Evolutionary conservation across 2,888 invertebrate species (phyloP), one percentile per base, ranked within the genome.

Genomic region (Gortyna flavago): DNA sequence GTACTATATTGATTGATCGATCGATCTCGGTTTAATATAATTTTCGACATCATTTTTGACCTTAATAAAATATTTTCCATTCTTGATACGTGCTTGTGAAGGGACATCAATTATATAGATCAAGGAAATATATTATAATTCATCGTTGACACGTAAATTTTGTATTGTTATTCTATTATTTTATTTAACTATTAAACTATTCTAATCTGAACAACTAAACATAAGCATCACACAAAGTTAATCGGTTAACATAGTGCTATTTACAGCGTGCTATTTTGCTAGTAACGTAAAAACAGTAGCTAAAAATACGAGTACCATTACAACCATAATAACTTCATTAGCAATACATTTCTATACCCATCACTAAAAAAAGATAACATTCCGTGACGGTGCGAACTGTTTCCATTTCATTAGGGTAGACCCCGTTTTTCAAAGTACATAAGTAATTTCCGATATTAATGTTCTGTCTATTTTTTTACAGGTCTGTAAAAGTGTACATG

Each of bases 91-190:
- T 38, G 62, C 41, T 72, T 29, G 57, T 29, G 7, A 72, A 72
- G 72, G 69, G 75, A 75, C 44, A 80, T 78, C 25, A 81, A 78
- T 75, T 81, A 85, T 69, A 51, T 81, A 75, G 70, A 85, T 81
- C 70, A 72, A 81, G 62, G 57, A 77, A 85, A 77, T 75, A 77
- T 73, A 67, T 64, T n/a, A 73, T 64, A 69, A 51, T 0, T 13
- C 18, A 35, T n/a, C 29, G 70, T 75, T 75, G 62, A 72, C 21
- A 48, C 68, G n/a, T 11, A 38, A 59, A 82, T 71, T 6, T 35
- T 51, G 48, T 71, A 71, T 61, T 78, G 41, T 74, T 62, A 68
- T 59, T 62, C 3, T 38, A 51, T 62, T 35, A 74, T 69, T 69
- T 35, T 72, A 69, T 75, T 79, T 83, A 83, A 69, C 8, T 59